Evolutionary conservation across 2,888 invertebrate genomes (phyloP).

Genomic region (Pachycephus smyrnensis): DNA sequence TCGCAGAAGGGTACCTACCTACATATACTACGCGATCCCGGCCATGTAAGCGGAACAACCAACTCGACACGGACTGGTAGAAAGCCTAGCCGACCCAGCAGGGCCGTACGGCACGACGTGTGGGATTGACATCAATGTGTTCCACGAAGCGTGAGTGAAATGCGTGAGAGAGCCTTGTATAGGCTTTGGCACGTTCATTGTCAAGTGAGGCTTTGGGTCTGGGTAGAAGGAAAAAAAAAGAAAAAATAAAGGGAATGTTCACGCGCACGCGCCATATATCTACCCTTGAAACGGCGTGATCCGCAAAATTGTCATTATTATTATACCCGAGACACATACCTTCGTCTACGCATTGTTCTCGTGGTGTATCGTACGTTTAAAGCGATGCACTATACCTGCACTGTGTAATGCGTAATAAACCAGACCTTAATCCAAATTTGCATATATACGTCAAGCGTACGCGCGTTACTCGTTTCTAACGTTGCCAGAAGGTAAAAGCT

Average conservation of each 20-base stretch:
- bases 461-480: not conserved
- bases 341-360: not conserved
- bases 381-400: not conserved
- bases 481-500: not conserved
- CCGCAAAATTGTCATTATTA: slow-evolving; percentile 17
- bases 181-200: slow-evolving; percentile 21
- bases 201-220: slow-evolving; percentile 13
- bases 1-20: not conserved
- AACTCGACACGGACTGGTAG: not conserved
- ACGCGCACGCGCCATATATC: slow-evolving; percentile 3
- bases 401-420: not conserved
- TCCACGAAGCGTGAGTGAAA: slow-evolving; percentile 39
- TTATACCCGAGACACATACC: not conserved
- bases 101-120: slow-evolving; percentile 19
- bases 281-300: slow-evolving; percentile 9
- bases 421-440: not conserved
- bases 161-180: slow-evolving; percentile 18
- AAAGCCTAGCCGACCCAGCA: not conserved
- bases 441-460: not conserved
- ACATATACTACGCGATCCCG: not conserved
- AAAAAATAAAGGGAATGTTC: not conserved
- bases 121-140: slow-evolving; percentile 49
- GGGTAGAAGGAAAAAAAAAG: not conserved
- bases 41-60: not conserved
- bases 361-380: not conserved